These are phyloP conservation scores for Actinia equina DNA, from an alignment of 64 coral and sea anemone species.

Conservation along the genomic window DNA sequence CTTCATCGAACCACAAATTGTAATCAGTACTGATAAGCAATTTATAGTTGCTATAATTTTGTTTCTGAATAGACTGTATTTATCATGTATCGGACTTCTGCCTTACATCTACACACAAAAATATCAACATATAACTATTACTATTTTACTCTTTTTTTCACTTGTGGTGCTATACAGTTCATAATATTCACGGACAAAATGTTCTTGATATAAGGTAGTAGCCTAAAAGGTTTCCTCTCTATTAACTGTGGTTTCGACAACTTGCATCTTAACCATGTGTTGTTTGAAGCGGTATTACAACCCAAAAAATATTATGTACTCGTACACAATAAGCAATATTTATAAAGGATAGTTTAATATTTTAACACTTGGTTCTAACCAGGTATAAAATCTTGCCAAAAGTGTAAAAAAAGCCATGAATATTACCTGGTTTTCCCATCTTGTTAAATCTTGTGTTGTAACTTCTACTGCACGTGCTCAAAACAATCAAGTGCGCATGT, in stretches of 20 bases:
- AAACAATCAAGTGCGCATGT: conserved; percentile 56
- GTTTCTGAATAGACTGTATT: too few species aligned
- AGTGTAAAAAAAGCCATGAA: not conserved
- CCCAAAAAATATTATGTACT: not conserved
- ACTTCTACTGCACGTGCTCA: conserved; percentile 69
- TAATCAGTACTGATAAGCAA: too few species aligned
- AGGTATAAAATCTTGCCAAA: not conserved
- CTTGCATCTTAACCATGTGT: not conserved
- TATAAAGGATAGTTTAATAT: not conserved
- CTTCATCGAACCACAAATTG: too few species aligned
- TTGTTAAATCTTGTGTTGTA: not conserved
- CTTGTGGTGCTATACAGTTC: too few species aligned
- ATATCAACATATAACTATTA: too few species aligned
- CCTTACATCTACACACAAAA: too few species aligned
- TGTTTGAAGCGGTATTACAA: not conserved
- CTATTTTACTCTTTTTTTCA: too few species aligned
- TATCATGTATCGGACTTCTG: too few species aligned
- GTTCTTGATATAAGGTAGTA: too few species aligned
- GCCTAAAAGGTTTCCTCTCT: not conserved
- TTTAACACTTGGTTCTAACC: not conserved
- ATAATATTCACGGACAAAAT: too few species aligned
- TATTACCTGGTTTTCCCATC: conserved; percentile 97
- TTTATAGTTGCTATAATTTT: too few species aligned
- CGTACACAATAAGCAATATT: not conserved
- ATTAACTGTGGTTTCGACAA: not conserved